Base-by-base conservation (phyloP, 2,888 invertebrate species). In the Drosophila austrosaltans region DNA sequence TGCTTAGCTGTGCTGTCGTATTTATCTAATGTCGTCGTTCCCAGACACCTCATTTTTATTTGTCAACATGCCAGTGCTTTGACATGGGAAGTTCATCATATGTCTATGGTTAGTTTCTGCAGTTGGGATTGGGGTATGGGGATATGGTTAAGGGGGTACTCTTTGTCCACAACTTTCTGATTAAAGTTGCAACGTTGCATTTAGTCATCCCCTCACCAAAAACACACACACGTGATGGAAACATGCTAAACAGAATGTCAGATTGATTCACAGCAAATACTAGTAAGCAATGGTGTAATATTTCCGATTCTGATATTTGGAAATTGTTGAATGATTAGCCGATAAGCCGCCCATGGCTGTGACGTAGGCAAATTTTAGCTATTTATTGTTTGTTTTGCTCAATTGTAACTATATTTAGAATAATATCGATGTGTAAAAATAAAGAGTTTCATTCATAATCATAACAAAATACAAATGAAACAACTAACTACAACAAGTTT, bases 21-120 rank as follows among this genome's bases (percentile, higher is more conserved):
- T 81, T 78, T 78, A 83, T 81, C 70, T 72, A 72, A 25, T 48
- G 68, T 60, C 53, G 66, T 59, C 53, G 22, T 54, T 6, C 59
- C 58, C 77, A 70, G 72, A 72, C 76, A 67, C 53, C 64, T 16
- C n/a, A 22, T 42, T 36, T 54, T 53, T 79, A 79, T 83, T 77
- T 79, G 67, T 65, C 77, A 63, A 67, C 58, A 64, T 62, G 75
- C 61, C 71, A 77, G 42, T 65, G 63, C 63, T 39, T 67, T 78
- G 84, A 82, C 83, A 87, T 83, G 83, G 83, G 83, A 83, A 83
- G 63, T 66, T 48, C 66, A 68, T 77, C 83, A 84, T 66, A 80
- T 83, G 83, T 66, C 66, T 59, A 44, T 30, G 53, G 62, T 20
- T 62, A 66, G 66, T 61, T 48, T 48, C 8, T 22, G 44, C 28